Base-by-base conservation (phyloP, 1,140 invertebrate genomes). In the Harpegnathos saltator region DNA sequence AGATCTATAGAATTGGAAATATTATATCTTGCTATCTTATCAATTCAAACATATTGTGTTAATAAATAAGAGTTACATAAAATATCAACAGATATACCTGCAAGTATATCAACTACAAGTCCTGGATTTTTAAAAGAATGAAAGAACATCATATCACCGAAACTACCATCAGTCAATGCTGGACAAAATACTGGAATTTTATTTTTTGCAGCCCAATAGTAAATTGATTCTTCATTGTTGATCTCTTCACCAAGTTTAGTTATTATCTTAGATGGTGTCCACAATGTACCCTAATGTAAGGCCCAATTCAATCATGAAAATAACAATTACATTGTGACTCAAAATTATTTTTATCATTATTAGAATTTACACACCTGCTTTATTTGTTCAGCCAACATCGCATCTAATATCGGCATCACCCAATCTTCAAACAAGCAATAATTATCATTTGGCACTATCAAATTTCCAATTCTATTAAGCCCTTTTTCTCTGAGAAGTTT, bases 91-190 rank as follows among this genome's bases (percentile, higher is more conserved):
- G 68, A 15, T 48, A 91, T 94, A 97, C 97, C 97, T 94, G 98
- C 97, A 71, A 99, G 94, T 92, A 99, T 99, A 93, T 99, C 99
- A 56, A 99, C 93, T 12, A 99, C 95, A 17, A 99, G 95, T 7
- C 99, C 99, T 58, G 98, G 98, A 91, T 97, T 97, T 91, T 96
- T 97, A 91, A 97, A 99, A 0, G 98, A 99, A 95, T 99, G 99
- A 89, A 99, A 99, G 93, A 99, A 99, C 95, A 99, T 97, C 99
- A 99, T 99, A 93, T 99, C 99, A 1, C 99, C 99, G 19, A 99
- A 95, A 90, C 98, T 99, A 4, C 99, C 99, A 96, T 99, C 99
- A 0, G 99, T 99, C 72, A 99, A 94, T 0, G 99, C 99, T 1
- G 99, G 99, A 95, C 98, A 98, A 92, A 99, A 99, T 0, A 99